Percentiles rank a stretch among this genome's conserved stretches.
phyloP scores from a whole-genome alignment of 2,797 vertebrate species.

The Vireo griseus region DNA sequence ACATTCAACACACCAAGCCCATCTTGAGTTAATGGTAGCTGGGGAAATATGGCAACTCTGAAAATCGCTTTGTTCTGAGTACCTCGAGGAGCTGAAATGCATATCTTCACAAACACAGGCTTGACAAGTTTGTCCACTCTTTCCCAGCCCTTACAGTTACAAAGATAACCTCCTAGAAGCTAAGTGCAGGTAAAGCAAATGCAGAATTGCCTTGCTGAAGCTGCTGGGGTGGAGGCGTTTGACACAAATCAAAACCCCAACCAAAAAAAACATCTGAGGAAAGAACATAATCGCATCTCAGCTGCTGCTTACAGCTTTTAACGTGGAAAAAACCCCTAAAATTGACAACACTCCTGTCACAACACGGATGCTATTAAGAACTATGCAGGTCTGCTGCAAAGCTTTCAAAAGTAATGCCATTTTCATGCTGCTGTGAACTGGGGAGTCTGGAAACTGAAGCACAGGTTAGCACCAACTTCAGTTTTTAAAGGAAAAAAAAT shows the following conservation, averaged over 20 bases:
- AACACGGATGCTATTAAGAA: not conserved
- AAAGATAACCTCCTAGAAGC: not conserved
- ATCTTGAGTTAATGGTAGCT: not conserved
- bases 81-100: not conserved
- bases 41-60: not conserved
- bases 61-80: not conserved
- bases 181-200: not conserved
- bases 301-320: not conserved
- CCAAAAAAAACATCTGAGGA: not conserved
- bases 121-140: not conserved
- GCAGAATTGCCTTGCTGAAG: not conserved
- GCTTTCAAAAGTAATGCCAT: not conserved
- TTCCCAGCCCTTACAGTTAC: not conserved
- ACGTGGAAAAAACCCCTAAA: not conserved
- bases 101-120: not conserved
- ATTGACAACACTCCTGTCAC: not conserved
- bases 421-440: not conserved
- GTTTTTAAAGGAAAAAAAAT: not conserved
- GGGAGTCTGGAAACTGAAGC: not conserved
- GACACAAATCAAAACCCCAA: not conserved
- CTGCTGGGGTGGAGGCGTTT: not conserved
- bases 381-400: not conserved
- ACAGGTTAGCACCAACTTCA: fast-evolving
- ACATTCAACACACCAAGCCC: not conserved
- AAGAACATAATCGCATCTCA: not conserved